phyloP scores from a whole-genome alignment of 2,888 invertebrate genomes.

The Spilosoma lubricipeda region DNA sequence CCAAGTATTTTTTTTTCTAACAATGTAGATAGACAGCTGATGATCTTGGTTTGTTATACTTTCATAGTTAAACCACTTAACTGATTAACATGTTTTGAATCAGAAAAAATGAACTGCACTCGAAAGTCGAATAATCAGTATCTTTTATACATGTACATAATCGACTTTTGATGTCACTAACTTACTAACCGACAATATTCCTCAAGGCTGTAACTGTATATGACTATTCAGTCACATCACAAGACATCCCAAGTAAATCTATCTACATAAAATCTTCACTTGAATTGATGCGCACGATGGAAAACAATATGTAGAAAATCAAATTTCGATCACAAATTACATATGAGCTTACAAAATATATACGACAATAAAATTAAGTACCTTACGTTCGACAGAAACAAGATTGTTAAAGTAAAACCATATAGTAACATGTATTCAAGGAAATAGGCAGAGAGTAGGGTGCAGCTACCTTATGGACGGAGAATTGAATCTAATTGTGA shows the following conservation, averaged over 20 bases:
- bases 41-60: too few species aligned
- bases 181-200: neutral
- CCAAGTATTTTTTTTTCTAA: neutral
- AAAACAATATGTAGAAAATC: slow-evolving; percentile 2
- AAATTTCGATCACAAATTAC: slow-evolving; percentile 9
- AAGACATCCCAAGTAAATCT: neutral
- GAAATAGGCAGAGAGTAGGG: neutral
- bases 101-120: too few species aligned
- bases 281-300: neutral
- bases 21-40: neutral
- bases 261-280: neutral
- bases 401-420: neutral
- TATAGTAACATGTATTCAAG: neutral
- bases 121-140: too few species aligned
- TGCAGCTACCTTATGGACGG: neutral
- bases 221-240: neutral
- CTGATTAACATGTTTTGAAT: too few species aligned
- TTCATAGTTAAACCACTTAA: too few species aligned
- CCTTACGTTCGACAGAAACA: neutral
- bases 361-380: slow-evolving; percentile 2
- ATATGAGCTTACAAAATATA: slow-evolving; percentile 2
- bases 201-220: neutral
- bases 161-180: too few species aligned
- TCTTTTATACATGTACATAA: neutral
- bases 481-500: neutral